A percentile compares a stretch with the other conserved stretches of the same genome.
phyloP scores from a whole-genome alignment of 2,113 vertebrate genomes.

The Bombycilla garrulus region DNA sequence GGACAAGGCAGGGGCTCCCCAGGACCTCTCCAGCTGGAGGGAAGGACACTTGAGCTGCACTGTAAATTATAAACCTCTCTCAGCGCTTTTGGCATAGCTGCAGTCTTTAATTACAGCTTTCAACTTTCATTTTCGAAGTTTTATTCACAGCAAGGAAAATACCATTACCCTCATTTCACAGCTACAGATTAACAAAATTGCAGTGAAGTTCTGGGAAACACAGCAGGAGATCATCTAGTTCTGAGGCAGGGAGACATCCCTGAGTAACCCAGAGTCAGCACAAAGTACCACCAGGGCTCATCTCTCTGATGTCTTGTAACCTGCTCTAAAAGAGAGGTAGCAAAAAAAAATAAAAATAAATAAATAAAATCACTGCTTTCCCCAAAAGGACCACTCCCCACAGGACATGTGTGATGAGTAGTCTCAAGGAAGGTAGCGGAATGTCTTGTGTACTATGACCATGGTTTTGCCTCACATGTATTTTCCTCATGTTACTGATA shows the following conservation, averaged over 20 bases:
- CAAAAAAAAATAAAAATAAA: too few relatives aligned
- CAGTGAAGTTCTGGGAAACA: neutral
- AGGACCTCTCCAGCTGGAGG: accelerated
- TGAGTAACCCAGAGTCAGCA: neutral
- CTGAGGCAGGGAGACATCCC: neutral
- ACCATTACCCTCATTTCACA: neutral
- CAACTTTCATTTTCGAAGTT: neutral
- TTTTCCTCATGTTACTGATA: neutral
- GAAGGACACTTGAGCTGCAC: neutral
- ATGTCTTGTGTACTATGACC: neutral
- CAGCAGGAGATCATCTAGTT: neutral
- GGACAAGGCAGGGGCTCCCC: neutral
- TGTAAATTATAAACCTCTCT: neutral
- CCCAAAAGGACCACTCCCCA: neutral
- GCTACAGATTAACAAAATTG: neutral
- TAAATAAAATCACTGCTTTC: neutral
- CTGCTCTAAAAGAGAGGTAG: neutral
- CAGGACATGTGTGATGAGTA: neutral
- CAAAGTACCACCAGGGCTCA: accelerated
- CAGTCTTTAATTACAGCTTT: neutral
- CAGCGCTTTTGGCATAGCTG: neutral
- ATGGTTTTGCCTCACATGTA: neutral
- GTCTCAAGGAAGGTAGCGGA: neutral
- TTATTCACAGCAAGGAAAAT: neutral
- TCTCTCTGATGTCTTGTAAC: neutral